Conservation (phyloP, 2,888 invertebrate genomes). For the Volucella zonaria region DNA sequence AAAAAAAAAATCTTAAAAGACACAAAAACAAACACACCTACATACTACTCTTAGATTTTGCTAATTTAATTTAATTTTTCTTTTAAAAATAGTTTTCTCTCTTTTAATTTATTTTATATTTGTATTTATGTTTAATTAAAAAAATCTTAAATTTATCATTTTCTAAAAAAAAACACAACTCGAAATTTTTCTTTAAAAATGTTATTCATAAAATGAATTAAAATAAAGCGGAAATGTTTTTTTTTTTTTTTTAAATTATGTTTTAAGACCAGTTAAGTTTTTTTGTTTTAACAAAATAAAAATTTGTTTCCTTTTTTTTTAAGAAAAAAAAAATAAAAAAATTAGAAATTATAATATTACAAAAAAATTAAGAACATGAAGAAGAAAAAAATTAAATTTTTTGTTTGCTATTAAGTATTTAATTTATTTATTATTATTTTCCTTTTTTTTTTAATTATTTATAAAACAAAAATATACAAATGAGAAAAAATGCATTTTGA, state of each 20-base stretch:
- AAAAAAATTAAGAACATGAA: constrained; percentile 24
- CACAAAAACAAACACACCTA: constrained; percentile 58
- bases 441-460: constrained; percentile 68
- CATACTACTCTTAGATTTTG: constrained; percentile 50
- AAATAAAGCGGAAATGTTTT: constrained; percentile 51
- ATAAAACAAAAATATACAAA: constrained; percentile 49
- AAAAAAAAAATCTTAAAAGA: constrained; percentile 47
- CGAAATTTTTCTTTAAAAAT: constrained; percentile 55
- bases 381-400: constrained; percentile 33
- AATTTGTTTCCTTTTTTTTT: constrained; percentile 15
- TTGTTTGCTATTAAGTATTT: constrained; percentile 66
- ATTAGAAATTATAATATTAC: not conserved
- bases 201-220: constrained; percentile 71
- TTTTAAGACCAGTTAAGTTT: constrained; percentile 67
- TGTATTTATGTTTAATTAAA: constrained; percentile 36
- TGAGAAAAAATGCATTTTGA: constrained; percentile 49
- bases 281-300: constrained; percentile 38
- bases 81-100: constrained; percentile 64
- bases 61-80: constrained; percentile 49
- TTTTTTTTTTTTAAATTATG: constrained; percentile 32
- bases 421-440: constrained; percentile 71
- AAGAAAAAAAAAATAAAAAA: not conserved
- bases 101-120: constrained; percentile 77
- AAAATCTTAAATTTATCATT: constrained; percentile 39
- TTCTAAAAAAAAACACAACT: constrained; percentile 59